Percentiles rank a stretch among this genome's conserved stretches.
phyloP scores from a whole-genome alignment of 2,888 invertebrate genomes.

The Imbricaverruca yamaguchii region DNA sequence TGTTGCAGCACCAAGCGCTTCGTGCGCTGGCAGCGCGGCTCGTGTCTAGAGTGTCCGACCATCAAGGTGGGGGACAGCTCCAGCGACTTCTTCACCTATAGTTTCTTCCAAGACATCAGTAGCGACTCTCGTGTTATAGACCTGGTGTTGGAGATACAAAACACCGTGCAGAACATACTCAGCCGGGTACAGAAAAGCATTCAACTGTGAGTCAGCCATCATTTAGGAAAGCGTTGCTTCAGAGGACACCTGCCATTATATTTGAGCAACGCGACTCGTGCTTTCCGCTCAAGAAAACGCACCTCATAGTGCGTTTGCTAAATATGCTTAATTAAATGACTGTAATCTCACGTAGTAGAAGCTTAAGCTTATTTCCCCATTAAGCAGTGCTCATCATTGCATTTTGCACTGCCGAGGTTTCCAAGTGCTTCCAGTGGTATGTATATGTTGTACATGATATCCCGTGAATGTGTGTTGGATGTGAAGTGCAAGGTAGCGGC shows the following conservation, averaged over 20 bases:
- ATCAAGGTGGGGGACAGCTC: slow-evolving; percentile 51
- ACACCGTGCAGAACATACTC: slow-evolving; percentile 57
- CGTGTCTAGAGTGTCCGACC: slow-evolving; percentile 64
- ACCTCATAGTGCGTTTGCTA: too few species aligned
- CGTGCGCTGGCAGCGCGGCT: slow-evolving; percentile 76
- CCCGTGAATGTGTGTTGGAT: too few species aligned
- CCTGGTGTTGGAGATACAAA: slow-evolving; percentile 57
- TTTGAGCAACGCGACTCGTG: too few species aligned
- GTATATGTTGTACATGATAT: too few species aligned
- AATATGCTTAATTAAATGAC: too few species aligned
- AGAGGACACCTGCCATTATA: too few species aligned
- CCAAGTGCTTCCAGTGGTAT: too few species aligned
- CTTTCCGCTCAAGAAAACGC: too few species aligned
- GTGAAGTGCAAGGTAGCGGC: too few species aligned
- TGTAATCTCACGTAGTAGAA: too few species aligned
- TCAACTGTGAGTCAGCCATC: slow-evolving; percentile 44
- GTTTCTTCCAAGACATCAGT: slow-evolving; percentile 71
- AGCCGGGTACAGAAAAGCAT: slow-evolving; percentile 57
- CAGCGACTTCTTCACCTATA: slow-evolving; percentile 57
- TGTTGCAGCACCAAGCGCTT: slow-evolving; percentile 58
- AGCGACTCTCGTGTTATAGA: slow-evolving; percentile 62
- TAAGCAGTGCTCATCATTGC: background rate
- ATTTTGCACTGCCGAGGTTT: too few species aligned
- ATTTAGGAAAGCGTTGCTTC: background rate
- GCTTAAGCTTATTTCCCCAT: slow-evolving; percentile 15